Evolutionary conservation across 2,888 invertebrate species (phyloP), one percentile per base, ranked within the genome.

Genomic region (Hirtodrosophila cameraria): DNA sequence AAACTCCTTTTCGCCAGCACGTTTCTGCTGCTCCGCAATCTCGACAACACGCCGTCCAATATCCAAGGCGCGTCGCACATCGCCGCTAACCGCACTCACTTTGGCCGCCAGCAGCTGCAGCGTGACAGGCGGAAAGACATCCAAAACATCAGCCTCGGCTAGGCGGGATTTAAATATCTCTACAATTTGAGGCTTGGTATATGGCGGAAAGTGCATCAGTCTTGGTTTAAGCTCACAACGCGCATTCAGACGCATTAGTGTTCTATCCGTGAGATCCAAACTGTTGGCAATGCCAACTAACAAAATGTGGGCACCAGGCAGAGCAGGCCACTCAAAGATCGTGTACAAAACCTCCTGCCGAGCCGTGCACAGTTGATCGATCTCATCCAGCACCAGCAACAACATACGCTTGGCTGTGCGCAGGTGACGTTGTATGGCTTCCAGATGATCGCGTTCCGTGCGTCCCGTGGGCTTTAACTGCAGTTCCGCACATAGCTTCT

Each of bases 271-370:
- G 63, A 99, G 92, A 92, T 99, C 99, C 53, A 99, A 92, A 2
- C 99, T 96, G 91, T 99, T 99, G 9, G 99, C 98, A 69, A 99
- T 96, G 33, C 98, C 99, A 23, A 99, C 93, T 6, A 99, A 92
- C 36, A 98, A 93, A 0, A 99, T 88, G 30, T 93, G 94, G 0
- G 96, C 94, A 15, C 93, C 91, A 0, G 91, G 88, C 49, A 94
- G 89, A 0, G 96, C 93, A 0, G 98, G 97, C 98, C 97, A 98
- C 88, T 97, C 97, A 89, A 99, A 99, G 76, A 99, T 94, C 1
- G 96, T 95, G 90, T 99, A 98, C 4, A 99, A 92, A 2, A 99
- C 95, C 0, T 96, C 94, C 84, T 98, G 97, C 79, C 94, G 94
- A 2, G 88, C 69, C 69, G 95, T 95, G 83, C 96, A 95, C 30